Base-by-base conservation (phyloP, 2,797 vertebrate genomes). In the Clarias pachynema region DNA sequence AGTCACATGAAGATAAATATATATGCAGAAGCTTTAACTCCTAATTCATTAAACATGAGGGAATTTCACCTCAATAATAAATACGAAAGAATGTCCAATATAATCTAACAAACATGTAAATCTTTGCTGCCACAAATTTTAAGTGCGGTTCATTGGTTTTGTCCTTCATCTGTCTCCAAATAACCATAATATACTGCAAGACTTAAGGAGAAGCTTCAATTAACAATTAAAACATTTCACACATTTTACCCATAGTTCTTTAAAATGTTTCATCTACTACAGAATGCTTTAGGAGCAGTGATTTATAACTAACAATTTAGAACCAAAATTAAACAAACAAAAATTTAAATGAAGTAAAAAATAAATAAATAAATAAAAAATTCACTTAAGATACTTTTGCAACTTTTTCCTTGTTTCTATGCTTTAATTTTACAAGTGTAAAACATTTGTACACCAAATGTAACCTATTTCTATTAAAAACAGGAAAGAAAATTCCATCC, bases 311-410 rank as follows among this genome's bases (percentile, higher is more conserved):
- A 26, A 26, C 37, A n/a, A 29, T 56, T 56, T 29, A 1, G 0
- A 29, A 10, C 22, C 68, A 53, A 44, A 73, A 20, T 62, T 24
- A 62, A 59, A 59, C 5, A 59, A 16, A 20, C 20, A 60, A 6
- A 60, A 6, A 20, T n/a, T 24, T 34, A 40, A 16, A 79, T 5
- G 10, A 78, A 49, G 7, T 14, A 78, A 9, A 9, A 62, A 0
- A n/a, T n/a, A 79, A 10, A 59, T 0, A 1, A 53, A 4, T 0
- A 4, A 0, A 6, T 14, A 15, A 0, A 5, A 8, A 26, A 56
- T 77, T 2, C 72, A 53, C 3, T 53, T 18, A 18, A 29, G 72
- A 29, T 31, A 57, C 18, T 20, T 20, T 53, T 10, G n/a, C 44
- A 56, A 74, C 15, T 1, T 75, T 75, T 31, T 57, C 56, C 56